Evolutionary conservation across 1,140 invertebrate genomes (phyloP).

Genomic region (Nymphalis io): DNA sequence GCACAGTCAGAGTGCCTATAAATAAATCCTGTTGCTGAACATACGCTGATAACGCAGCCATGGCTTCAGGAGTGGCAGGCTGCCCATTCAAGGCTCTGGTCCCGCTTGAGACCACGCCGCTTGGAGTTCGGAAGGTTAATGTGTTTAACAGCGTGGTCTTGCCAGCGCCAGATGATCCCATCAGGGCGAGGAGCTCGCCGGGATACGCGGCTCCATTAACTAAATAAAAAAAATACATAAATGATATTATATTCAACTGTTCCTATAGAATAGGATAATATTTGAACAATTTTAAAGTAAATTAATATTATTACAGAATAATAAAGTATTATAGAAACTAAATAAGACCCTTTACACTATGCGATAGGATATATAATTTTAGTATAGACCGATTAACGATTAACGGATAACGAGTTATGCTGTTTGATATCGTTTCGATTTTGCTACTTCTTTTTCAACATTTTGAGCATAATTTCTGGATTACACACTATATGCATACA

Average conservation of each 20-base stretch:
- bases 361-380: too few species aligned
- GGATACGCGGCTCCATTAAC: slow-evolving; percentile 93
- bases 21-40: slow-evolving; percentile 98
- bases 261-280: too few species aligned
- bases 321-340: too few species aligned
- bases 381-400: too few species aligned
- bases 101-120: slow-evolving; percentile 86
- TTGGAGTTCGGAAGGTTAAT: slow-evolving; percentile 88
- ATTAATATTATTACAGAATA: too few species aligned
- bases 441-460: too few species aligned
- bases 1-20: slow-evolving; percentile 94
- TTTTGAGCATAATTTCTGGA: too few species aligned
- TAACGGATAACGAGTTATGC: too few species aligned
- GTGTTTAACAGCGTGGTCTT: slow-evolving; percentile 97
- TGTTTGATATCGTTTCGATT: too few species aligned
- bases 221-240: slow-evolving; percentile 52
- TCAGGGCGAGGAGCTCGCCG: slow-evolving; percentile 94
- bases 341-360: too few species aligned
- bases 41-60: slow-evolving; percentile 93
- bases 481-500: too few species aligned
- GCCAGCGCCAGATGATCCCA: slow-evolving; percentile 97
- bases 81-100: slow-evolving; percentile 87
- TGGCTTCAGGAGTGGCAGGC: slow-evolving; percentile 83
- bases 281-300: too few species aligned
- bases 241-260: background rate